Conservation (phyloP, 2,113 vertebrate species). For the Perccottus glenii region DNA sequence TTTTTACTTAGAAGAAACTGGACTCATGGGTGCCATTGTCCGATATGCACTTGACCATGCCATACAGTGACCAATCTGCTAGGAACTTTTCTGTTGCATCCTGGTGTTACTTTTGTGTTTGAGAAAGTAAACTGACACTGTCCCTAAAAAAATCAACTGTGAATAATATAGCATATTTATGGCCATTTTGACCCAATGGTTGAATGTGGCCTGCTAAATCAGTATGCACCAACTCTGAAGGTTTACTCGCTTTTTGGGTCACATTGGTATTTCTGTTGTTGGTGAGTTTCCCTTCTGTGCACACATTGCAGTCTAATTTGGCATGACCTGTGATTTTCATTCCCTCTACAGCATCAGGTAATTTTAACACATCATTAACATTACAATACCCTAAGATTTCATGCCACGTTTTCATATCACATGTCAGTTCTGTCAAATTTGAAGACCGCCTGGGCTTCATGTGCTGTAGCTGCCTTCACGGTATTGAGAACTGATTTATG, state of each 20-base stretch:
- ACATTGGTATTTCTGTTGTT: slow-evolving; percentile 3
- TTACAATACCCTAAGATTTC: slow-evolving; percentile 33
- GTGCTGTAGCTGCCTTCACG: no score
- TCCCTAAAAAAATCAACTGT: background rate
- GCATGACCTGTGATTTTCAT: slow-evolving; percentile 4
- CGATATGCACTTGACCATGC: slow-evolving; percentile 36
- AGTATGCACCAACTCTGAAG: background rate
- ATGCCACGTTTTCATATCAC: slow-evolving; percentile 2
- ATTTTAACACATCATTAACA: slow-evolving; percentile 21
- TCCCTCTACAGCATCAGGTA: slow-evolving; percentile 11
- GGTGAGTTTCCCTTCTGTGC: background rate
- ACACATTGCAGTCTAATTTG: background rate
- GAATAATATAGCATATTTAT: background rate
- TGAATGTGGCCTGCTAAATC: background rate
- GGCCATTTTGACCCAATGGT: background rate
- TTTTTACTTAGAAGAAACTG: slow-evolving; percentile 30
- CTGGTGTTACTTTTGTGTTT: slow-evolving; percentile 12
- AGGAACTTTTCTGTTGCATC: slow-evolving; percentile 34
- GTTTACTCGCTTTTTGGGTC: background rate
- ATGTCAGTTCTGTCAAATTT: background rate
- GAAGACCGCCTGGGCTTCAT: no score
- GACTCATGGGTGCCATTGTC: slow-evolving; percentile 43
- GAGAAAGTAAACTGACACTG: background rate
- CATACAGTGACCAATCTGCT: slow-evolving; percentile 30
- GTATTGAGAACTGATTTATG: no score